Percentiles rank a stretch among this genome's conserved stretches.
Conservation (phyloP, 2,888 invertebrate genomes). For the Ceratothoa steindachneri region DNA sequence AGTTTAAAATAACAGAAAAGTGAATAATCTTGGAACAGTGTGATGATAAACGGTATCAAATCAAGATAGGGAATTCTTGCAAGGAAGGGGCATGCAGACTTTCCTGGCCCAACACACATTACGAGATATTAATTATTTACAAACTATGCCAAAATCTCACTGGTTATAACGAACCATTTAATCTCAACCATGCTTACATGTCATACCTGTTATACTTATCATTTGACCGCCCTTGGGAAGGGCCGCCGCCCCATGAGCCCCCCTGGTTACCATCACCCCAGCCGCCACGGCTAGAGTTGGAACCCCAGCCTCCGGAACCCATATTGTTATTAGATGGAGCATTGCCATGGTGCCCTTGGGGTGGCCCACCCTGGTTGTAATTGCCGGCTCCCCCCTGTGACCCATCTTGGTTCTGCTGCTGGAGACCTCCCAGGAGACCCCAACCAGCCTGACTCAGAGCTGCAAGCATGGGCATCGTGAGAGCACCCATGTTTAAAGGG, state of each 20-base stretch:
- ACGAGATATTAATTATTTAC: too few relatives aligned
- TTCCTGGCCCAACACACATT: too few relatives aligned
- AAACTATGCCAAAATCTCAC: too few relatives aligned
- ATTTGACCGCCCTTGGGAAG: neutral
- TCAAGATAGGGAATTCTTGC: too few relatives aligned
- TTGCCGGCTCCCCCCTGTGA: neutral
- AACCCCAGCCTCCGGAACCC: constrained; percentile 9
- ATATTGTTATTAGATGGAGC: neutral
- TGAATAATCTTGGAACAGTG: too few relatives aligned
- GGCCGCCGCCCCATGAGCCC: constrained; percentile 3
- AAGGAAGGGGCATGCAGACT: too few relatives aligned
- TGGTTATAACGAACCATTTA: too few relatives aligned
- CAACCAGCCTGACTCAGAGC: constrained; percentile 72
- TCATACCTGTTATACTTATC: constrained; percentile 13
- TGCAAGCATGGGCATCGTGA: constrained; percentile 79
- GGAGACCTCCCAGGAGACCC: constrained; percentile 70
- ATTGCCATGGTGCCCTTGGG: neutral
- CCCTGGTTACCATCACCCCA: constrained; percentile 5
- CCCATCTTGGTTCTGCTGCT: constrained; percentile 1
- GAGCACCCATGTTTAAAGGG: constrained; percentile 66
- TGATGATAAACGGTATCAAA: too few relatives aligned
- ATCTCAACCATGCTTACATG: too few relatives aligned
- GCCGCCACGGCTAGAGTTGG: neutral
- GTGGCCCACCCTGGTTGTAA: neutral
- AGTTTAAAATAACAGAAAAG: too few relatives aligned